These are phyloP conservation scores for Macaria liturata DNA, from an alignment of 2,888 invertebrate species.

Conservation along the genomic window DNA sequence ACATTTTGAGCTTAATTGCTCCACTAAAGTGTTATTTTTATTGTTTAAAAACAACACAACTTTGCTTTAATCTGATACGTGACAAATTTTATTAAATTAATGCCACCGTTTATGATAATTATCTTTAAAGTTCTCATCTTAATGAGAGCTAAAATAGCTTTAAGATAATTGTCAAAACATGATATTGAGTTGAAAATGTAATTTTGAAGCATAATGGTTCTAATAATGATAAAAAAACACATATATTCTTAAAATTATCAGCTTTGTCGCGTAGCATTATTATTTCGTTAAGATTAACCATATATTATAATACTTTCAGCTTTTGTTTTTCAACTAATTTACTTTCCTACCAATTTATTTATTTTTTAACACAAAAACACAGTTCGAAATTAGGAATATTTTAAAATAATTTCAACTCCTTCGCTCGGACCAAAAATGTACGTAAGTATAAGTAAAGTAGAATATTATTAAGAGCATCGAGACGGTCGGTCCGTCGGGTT, in stretches of 20 bases:
- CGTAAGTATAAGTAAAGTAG: conserved; percentile 14
- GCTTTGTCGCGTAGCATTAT: too few relatives aligned
- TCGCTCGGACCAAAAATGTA: conserved; percentile 15
- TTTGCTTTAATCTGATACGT: conserved; percentile 5
- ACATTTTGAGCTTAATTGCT: not conserved
- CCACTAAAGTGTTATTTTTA: conserved; percentile 14
- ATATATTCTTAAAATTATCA: too few relatives aligned
- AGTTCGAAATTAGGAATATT: too few relatives aligned
- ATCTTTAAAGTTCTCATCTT: not conserved
- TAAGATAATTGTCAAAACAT: not conserved
- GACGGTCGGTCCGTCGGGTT: conserved; percentile 53
- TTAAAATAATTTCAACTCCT: too few relatives aligned
- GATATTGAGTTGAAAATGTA: too few relatives aligned
- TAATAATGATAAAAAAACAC: too few relatives aligned
- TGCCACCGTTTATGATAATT: not conserved
- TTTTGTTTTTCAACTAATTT: too few relatives aligned
- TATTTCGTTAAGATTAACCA: too few relatives aligned
- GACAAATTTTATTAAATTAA: conserved; percentile 4
- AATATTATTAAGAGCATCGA: conserved; percentile 42
- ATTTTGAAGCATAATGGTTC: too few relatives aligned
- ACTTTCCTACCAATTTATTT: too few relatives aligned
- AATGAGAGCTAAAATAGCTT: conserved; percentile 1
- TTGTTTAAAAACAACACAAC: conserved; percentile 18
- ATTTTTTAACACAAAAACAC: too few relatives aligned
- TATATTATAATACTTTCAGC: too few relatives aligned